Base-by-base conservation (phyloP, 2,888 invertebrate genomes). In the Habrosyne pyritoides region DNA sequence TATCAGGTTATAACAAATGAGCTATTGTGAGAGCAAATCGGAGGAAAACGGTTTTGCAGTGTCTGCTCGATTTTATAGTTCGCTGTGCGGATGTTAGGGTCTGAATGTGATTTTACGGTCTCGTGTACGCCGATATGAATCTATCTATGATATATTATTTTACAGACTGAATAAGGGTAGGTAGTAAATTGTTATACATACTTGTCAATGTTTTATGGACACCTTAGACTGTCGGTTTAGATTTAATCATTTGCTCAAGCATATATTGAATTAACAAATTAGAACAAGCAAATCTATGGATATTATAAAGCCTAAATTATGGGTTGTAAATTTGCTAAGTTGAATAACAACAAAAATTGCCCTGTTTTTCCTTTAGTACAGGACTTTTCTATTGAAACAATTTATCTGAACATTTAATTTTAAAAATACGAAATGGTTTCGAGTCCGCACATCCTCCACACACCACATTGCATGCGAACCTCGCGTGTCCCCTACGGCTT, bases 1-100 rank as follows among this genome's bases (percentile, higher is more conserved):
- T 91, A 91, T 91, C 90, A 87, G 89, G 87, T 89, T 91, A 89
- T 90, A 91, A 89, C 89, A 90, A 91, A 91, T 91, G 91, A 91
- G 88, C 90, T 90, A 92, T 91, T 91, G 90, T 91, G 79, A 84
- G 83, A 82, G 85, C 81, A 81, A 88, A 89, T 87, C 87, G 84
- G 77, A 84, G 87, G 84, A 86, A 88, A 90, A 88, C 83, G 82
- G 79, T 86, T 89, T 85, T 73, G 83, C 82, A 81, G 75, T 85
- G 86, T 90, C 86, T 87, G 82, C 81, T 75, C 79, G 75, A 83
- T 87, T 86, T 86, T 84, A 83, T 83, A 86, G 83, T 79, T 72
- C 63, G 63, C 59, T 63, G 59, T 62, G 61, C 62, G 64, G 56
- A 61, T 50, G 28, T 50, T 28, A 63, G 65, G 66, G 63, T 64